Evolutionary conservation across 1,140 invertebrate species (phyloP), one percentile per base, ranked within the genome.

Genomic region (Hypsibius dujardini): DNA sequence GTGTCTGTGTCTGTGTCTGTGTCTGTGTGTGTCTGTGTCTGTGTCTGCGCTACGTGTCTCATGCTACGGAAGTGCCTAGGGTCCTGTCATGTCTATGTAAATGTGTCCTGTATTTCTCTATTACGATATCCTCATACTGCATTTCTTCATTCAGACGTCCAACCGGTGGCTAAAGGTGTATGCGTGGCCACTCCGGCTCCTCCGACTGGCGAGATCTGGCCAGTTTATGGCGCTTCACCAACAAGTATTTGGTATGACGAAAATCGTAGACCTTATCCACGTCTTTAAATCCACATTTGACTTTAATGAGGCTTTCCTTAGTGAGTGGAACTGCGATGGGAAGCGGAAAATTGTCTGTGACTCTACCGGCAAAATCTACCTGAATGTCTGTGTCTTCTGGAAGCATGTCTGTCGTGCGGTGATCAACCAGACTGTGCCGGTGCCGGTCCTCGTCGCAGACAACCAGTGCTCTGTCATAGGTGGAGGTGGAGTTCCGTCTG

Each of bases 361-460:
- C 50, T n/a, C 7, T 7, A 56, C 7, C n/a, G 50, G 50, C 50
- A n/a, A 7, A 7, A n/a, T 56, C 50, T 56, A 56, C 50, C 7
- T 56, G 50, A 56, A 56, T 56, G 50, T n/a, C 7, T 56, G 50
- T n/a, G 50, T 56, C 7, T 56, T 56, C n/a, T 56, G 50, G 50
- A 56, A 56, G n/a, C 50, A 7, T 56, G 50, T 7, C 50, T 7
- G 50, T 56, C 7, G n/a, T n/a, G 7, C 50, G 7, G 50, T 56
- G 50, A 7, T 7, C 50, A 56, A 56, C 50, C 50, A 56, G 7
- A 56, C 7, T n/a, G 7, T 7, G 50, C 50, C 7, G 50, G 50
- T n/a, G 7, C 7, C n/a, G 50, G 50, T 56, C n/a, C 50, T 56
- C 50, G 50, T 7, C 50, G n/a, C 50, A 7, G 50, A 56, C 50